A percentile compares a stretch with the other conserved stretches of the same genome.
phyloP scores from a whole-genome alignment of 2,797 vertebrate species.

The Enteromius fasciolatus region DNA sequence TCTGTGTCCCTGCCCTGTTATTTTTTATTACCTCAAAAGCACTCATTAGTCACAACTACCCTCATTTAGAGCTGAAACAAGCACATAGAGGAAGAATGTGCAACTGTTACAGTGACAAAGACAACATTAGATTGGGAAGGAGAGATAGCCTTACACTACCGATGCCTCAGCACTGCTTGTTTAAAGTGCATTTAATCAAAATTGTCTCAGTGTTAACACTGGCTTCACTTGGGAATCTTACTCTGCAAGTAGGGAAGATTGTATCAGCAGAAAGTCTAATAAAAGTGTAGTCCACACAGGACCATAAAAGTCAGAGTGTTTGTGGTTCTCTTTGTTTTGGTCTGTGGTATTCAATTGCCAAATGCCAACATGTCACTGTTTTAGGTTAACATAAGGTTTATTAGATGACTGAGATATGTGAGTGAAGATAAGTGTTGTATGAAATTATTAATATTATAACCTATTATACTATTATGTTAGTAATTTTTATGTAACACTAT shows the following conservation, averaged over 20 bases:
- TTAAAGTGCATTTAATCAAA: conserved; percentile 33
- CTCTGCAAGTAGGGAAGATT: conserved; percentile 9
- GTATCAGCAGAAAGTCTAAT: conserved; percentile 30
- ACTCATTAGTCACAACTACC: conserved; percentile 11
- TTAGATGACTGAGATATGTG: background rate
- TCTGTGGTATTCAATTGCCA: background rate
- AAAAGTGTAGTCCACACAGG: background rate
- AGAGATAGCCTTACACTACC: background rate
- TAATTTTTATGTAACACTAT: too few relatives aligned
- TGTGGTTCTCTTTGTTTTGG: background rate
- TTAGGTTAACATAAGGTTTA: background rate
- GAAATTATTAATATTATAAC: background rate
- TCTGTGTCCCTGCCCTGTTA: conserved; percentile 26
- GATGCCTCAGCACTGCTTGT: conserved; percentile 24
- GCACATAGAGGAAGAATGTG: conserved; percentile 5
- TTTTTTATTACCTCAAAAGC: conserved; percentile 44
- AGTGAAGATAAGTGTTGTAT: background rate
- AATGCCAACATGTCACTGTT: background rate
- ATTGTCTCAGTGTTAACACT: background rate
- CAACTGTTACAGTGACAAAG: background rate
- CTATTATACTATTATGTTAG: background rate
- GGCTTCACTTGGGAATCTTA: conserved; percentile 8
- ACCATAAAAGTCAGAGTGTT: background rate
- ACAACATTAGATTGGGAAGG: background rate
- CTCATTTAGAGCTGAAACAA: background rate